Base-by-base conservation (phyloP, 2,888 invertebrate genomes). In the Panopea generosa region DNA sequence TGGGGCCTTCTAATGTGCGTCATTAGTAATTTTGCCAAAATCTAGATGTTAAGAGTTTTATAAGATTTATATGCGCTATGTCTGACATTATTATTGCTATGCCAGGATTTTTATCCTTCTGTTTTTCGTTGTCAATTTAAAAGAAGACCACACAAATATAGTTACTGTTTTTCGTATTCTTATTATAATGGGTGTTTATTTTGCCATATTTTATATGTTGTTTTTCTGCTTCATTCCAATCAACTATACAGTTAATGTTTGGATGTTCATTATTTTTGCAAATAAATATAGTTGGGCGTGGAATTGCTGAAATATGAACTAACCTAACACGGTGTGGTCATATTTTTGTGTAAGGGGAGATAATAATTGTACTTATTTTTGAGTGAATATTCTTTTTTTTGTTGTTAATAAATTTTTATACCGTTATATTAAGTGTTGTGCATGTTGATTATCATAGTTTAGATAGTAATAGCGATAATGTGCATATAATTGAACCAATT, bases 181-280 rank as follows among this genome's bases (percentile, higher is more conserved):
- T 47, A 47, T 18, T 47, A 47, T 53, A 22, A 53, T 53, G 29
- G 27, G 29, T 24, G 52, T 53, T 53, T 18, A 29, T 26, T 53
- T 53, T 29, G 53, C 29, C 53, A 53, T 61, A 67, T 62, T 49
- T 50, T 65, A 52, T 69, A 45, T 74, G 63, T 74, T 73, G 63
- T 75, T 75, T 38, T 26, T 63, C 65, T 65, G 74, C 74, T 63
- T 75, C 74, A 75, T 75, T 75, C 74, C 74, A 75, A 40, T 18
- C 49, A 52, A 40, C 29, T 68, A 20, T 14, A 20, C 11, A 22
- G n/a, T 33, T 7, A 33, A 33, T 33, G 33, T 33, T 33, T 50
- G 50, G 50, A 50, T 50, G 50, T 53, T 27, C 24, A 24, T 52
- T 53, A 27, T 53, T 53, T 53, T 53, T 53, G 53, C 29, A 14